Evolutionary conservation across 2,888 invertebrate species (phyloP).

Genomic region (Thymelicus sylvestris): DNA sequence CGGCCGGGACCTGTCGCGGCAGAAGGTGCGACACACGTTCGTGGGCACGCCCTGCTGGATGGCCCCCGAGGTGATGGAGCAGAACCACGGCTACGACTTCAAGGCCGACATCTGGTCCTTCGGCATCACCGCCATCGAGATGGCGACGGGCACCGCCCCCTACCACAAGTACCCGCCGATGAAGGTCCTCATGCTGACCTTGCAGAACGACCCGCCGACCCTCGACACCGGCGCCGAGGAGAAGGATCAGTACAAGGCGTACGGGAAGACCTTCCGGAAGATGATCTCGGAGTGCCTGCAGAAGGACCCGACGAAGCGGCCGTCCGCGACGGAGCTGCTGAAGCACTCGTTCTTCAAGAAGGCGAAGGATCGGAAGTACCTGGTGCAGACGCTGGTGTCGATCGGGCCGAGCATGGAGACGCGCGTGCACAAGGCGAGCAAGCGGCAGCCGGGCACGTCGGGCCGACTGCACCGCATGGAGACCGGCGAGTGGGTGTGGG

Average conservation of each 20-base stretch:
- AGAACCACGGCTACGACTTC: conserved; percentile 99
- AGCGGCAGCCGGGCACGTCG: conserved; percentile 94
- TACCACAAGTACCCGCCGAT: conserved; percentile 99
- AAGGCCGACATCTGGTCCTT: conserved; percentile 94
- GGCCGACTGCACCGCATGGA: conserved; percentile 95
- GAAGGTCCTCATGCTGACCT: conserved; percentile 99
- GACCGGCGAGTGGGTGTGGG: conserved; percentile 99
- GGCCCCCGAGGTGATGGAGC: conserved; percentile 99
- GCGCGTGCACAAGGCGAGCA: conserved; percentile 94
- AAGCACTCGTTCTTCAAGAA: conserved; percentile 99
- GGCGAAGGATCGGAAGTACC: conserved; percentile 96
- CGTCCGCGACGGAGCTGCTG: conserved; percentile 97
- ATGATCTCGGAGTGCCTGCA: conserved; percentile 99
- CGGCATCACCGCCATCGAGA: conserved; percentile 99
- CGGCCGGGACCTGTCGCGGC: conserved; percentile 96
- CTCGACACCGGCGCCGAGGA: conserved; percentile 98
- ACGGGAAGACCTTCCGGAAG: conserved; percentile 98
- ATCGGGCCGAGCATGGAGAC: conserved; percentile 96
- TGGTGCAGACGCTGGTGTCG: conserved; percentile 93
- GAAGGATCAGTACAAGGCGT: conserved; percentile 99
- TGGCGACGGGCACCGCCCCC: conserved; percentile 99
- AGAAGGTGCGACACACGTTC: conserved; percentile 99
- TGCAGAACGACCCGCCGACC: conserved; percentile 99
- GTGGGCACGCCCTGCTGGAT: conserved; percentile 99
- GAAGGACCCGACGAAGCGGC: conserved; percentile 97